These are phyloP conservation scores for Rhamphomyia laevipes DNA, from an alignment of 2,888 invertebrate species.

Conservation along the genomic window DNA sequence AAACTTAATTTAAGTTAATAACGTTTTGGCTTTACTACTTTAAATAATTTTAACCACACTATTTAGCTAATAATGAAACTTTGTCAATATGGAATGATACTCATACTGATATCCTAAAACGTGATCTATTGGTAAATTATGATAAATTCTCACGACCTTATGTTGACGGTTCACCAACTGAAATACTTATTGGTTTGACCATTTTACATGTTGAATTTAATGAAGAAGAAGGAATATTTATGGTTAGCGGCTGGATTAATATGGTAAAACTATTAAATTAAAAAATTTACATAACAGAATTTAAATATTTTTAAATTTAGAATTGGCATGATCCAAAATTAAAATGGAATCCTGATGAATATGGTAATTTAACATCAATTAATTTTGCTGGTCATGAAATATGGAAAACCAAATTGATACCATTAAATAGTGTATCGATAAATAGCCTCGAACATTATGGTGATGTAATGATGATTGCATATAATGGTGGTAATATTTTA, in stretches of 20 bases:
- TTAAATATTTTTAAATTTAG: slow-evolving; percentile 38
- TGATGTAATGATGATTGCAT: slow-evolving; percentile 16
- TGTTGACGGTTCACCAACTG: slow-evolving; percentile 23
- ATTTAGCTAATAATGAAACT: too few relatives aligned
- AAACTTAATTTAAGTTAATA: too few relatives aligned
- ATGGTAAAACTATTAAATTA: slow-evolving; percentile 47
- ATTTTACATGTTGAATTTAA: slow-evolving; percentile 55
- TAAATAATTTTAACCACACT: too few relatives aligned
- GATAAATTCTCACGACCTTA: slow-evolving; percentile 31
- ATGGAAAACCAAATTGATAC: slow-evolving; percentile 63
- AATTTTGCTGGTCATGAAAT: slow-evolving; percentile 58
- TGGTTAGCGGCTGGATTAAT: slow-evolving; percentile 46
- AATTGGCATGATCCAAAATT: slow-evolving; percentile 65
- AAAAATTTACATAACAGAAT: neutral
- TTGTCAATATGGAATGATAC: slow-evolving; percentile 41
- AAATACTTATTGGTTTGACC: slow-evolving; percentile 40
- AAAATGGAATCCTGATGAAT: slow-evolving; percentile 55
- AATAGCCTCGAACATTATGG: slow-evolving; percentile 39
- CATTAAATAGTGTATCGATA: slow-evolving; percentile 57
- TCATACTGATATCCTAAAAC: slow-evolving; percentile 43
- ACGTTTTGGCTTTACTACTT: too few relatives aligned
- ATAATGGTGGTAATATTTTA: slow-evolving; percentile 41
- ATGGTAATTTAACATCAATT: slow-evolving; percentile 48
- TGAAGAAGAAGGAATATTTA: slow-evolving; percentile 49
- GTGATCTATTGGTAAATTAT: slow-evolving; percentile 43